Evolutionary conservation across 2,113 vertebrate genomes (phyloP).

Genomic region (Sorex fumeus): DNA sequence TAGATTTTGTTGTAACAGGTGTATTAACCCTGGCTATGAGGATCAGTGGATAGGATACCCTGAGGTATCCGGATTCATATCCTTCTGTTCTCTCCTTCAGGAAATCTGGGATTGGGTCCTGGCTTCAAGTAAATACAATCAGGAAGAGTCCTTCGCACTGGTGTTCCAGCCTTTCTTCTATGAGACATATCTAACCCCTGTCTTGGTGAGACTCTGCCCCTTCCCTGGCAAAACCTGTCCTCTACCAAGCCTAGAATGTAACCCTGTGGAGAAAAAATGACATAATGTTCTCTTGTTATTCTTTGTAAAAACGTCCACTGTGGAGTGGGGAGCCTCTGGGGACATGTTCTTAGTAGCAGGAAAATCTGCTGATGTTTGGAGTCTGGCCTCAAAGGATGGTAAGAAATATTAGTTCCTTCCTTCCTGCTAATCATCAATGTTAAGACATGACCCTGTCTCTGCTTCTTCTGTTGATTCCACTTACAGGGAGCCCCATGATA

Average conservation of each 20-base stretch:
- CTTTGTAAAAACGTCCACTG: too few relatives aligned
- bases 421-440: background rate
- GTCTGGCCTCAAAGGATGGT: too few relatives aligned
- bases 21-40: accelerated
- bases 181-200: conserved; percentile 78
- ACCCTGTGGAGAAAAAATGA: too few relatives aligned
- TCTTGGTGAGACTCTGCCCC: conserved; percentile 83
- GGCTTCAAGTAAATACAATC: conserved; percentile 90
- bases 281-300: too few relatives aligned
- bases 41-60: too few relatives aligned
- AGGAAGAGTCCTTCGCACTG: conserved; percentile 90
- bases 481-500: background rate
- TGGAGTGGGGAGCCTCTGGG: too few relatives aligned
- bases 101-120: conserved; percentile 89
- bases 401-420: background rate
- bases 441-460: background rate
- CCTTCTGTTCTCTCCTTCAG: conserved; percentile 83
- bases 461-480: background rate
- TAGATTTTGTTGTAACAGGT: accelerated
- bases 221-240: too few relatives aligned
- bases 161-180: conserved; percentile 92
- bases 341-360: background rate
- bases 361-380: background rate
- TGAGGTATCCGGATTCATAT: background rate
- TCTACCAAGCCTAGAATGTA: too few relatives aligned